A percentile compares a stretch with the other conserved stretches of the same genome.
phyloP scores from a whole-genome alignment of 2,888 invertebrate species.

The Cantharis rustica region DNA sequence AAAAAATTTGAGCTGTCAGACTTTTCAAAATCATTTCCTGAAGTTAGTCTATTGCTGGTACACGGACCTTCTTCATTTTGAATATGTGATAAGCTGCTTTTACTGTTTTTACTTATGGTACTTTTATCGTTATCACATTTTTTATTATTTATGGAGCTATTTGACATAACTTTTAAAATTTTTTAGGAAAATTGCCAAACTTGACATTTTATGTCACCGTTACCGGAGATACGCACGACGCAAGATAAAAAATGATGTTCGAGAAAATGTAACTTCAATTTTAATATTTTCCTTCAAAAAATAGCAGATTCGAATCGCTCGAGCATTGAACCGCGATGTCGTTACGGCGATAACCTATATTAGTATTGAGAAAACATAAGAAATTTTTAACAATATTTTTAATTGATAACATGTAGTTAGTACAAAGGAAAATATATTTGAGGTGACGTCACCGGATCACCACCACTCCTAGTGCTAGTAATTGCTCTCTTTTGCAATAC shows the following conservation, averaged over 20 bases:
- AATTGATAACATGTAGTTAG: neutral
- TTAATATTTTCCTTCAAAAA: neutral
- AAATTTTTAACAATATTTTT: neutral
- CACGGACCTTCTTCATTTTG: conserved; percentile 5
- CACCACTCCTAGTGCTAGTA: neutral
- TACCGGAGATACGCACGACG: neutral
- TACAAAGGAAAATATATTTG: neutral
- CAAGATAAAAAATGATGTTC: neutral
- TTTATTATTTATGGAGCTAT: conserved; percentile 37
- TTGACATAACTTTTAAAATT: conserved; percentile 45
- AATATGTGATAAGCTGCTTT: conserved; percentile 5
- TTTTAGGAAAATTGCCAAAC: conserved; percentile 33
- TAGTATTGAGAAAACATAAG: neutral
- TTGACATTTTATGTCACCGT: conserved; percentile 14
- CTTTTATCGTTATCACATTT: conserved; percentile 32
- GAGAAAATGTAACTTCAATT: neutral
- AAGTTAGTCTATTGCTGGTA: neutral
- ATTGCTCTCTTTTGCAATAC: neutral
- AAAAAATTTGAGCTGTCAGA: neutral
- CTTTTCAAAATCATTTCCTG: neutral
- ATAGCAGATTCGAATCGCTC: neutral
- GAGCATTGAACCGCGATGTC: neutral
- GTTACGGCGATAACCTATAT: neutral
- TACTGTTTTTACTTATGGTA: conserved; percentile 20
- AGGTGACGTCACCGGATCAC: neutral